These are phyloP conservation scores for Trichonephila clavipes DNA, from an alignment of 1,140 invertebrate species.

Conservation along the genomic window DNA sequence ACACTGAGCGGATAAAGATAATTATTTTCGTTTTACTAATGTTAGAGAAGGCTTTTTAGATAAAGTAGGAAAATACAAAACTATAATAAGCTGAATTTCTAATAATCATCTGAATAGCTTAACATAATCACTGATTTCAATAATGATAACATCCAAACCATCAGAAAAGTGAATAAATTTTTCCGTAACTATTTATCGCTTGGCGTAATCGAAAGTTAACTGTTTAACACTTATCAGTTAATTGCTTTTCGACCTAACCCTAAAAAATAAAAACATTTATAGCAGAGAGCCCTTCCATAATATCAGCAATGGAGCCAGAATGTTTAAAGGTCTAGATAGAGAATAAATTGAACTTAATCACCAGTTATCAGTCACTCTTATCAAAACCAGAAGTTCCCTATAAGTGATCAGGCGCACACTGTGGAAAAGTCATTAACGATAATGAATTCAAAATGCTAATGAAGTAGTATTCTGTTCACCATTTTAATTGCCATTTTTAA, in stretches of 20 bases:
- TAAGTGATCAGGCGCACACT: constrained; percentile 9
- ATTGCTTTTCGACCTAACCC: not conserved
- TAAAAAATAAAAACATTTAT: not conserved
- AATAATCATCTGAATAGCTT: too few relatives aligned
- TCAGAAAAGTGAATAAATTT: not conserved
- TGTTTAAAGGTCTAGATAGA: constrained; percentile 38
- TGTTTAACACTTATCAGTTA: not conserved
- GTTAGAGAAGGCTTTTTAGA: too few relatives aligned
- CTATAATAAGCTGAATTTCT: too few relatives aligned
- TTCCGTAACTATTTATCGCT: not conserved
- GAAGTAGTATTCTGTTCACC: constrained; percentile 21
- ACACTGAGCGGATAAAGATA: too few relatives aligned
- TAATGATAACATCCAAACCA: too few relatives aligned
- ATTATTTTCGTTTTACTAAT: too few relatives aligned
- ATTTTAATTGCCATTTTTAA: constrained; percentile 53
- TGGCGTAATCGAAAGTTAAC: not conserved
- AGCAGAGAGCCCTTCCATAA: not conserved
- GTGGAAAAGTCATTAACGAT: constrained; percentile 63
- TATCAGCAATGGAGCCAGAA: not conserved
- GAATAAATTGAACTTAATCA: constrained; percentile 46
- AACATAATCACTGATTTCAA: too few relatives aligned
- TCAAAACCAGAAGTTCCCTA: constrained; percentile 41
- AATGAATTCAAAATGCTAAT: constrained; percentile 61
- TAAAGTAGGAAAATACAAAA: too few relatives aligned
- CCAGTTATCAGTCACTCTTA: constrained; percentile 37